Conservation (phyloP, 2,888 invertebrate genomes). For the Heliconius cydno region DNA sequence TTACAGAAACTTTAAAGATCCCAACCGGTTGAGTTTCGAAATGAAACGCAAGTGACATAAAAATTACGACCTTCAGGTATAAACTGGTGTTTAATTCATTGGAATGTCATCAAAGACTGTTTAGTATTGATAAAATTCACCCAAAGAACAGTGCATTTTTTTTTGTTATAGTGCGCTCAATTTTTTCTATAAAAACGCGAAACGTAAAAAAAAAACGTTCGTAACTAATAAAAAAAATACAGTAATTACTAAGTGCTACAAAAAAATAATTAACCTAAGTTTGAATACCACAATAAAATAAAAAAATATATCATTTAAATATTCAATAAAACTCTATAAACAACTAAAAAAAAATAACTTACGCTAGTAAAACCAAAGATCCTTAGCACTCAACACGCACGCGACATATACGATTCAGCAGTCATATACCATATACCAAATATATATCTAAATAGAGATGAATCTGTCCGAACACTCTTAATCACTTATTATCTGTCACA, state of each 20-base stretch:
- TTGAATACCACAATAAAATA: background rate
- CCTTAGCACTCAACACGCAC: conserved; percentile 38
- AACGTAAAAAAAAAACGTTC: background rate
- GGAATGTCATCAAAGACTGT: conserved; percentile 56
- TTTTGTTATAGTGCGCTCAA: background rate
- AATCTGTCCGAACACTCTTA: conserved; percentile 36
- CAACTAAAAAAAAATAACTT: conserved; percentile 53
- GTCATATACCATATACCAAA: background rate
- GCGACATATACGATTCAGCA: conserved; percentile 28
- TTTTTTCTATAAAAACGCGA: background rate
- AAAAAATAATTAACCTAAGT: background rate
- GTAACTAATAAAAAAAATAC: background rate
- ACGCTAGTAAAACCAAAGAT: conserved; percentile 60
- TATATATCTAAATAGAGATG: conserved; percentile 4
- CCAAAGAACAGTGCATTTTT: background rate
- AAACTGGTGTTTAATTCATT: conserved; percentile 56
- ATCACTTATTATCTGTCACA: conserved; percentile 58
- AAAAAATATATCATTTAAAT: background rate
- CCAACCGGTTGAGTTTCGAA: conserved; percentile 78
- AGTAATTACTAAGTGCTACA: background rate
- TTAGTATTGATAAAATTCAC: conserved; percentile 17
- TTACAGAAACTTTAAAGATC: conserved; percentile 76
- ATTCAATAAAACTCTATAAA: background rate
- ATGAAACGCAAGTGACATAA: conserved; percentile 76
- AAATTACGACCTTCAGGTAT: conserved; percentile 71